phyloP scores from a whole-genome alignment of 2,888 invertebrate genomes.

The Leptopilina drosophilae region DNA sequence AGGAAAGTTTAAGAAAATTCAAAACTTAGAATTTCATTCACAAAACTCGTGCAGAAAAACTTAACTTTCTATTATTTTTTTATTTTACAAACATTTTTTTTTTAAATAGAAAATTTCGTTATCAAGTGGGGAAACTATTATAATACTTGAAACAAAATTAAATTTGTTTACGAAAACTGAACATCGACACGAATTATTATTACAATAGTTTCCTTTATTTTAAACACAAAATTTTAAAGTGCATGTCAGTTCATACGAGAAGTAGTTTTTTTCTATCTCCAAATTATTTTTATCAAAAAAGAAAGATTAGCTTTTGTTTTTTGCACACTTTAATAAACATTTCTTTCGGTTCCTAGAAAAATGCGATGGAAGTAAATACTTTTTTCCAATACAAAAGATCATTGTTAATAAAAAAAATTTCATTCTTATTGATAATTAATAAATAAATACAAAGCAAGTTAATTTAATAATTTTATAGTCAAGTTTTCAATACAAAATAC shows the following conservation, averaged over 20 bases:
- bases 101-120: neutral
- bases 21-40: too few relatives aligned
- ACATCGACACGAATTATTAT: neutral
- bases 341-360: neutral
- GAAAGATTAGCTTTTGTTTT: conserved; percentile 32
- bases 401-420: too few relatives aligned
- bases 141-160: conserved; percentile 4
- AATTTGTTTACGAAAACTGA: neutral
- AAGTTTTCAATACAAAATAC: too few relatives aligned
- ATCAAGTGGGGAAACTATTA: neutral
- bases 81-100: neutral
- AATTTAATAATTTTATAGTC: too few relatives aligned
- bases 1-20: too few relatives aligned
- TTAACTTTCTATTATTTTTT: neutral
- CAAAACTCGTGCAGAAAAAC: too few relatives aligned
- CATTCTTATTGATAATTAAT: too few relatives aligned
- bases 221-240: conserved; percentile 52
- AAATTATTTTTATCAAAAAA: conserved; percentile 30
- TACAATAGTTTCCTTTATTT: conserved; percentile 21
- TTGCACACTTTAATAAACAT: conserved; percentile 20
- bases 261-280: conserved; percentile 45
- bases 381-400: too few relatives aligned
- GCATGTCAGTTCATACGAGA: conserved; percentile 73
- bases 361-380: too few relatives aligned
- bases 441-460: too few relatives aligned